A percentile compares a stretch with the other conserved stretches of the same genome.
phyloP scores from a whole-genome alignment of 2,888 invertebrate species.

The Drosophila leonis region DNA sequence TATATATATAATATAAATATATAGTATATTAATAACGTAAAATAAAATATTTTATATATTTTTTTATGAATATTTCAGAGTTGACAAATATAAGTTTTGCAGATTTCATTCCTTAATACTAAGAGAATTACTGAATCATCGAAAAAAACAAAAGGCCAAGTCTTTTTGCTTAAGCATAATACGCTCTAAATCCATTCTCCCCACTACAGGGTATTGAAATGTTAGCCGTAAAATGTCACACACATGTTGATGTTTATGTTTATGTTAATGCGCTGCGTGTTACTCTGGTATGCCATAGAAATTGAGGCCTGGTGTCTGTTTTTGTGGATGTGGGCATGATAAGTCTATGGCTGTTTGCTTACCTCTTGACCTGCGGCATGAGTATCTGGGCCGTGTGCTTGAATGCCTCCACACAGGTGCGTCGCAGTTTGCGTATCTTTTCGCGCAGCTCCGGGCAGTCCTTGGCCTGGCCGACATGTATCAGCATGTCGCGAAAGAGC shows the following conservation, averaged over 20 bases:
- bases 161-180: background rate
- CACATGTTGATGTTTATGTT: conserved; percentile 79
- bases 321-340: conserved; percentile 6
- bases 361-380: conserved; percentile 94
- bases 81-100: too few species aligned
- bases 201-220: conserved; percentile 39
- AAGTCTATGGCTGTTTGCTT: conserved; percentile 78
- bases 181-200: background rate
- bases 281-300: conserved; percentile 14
- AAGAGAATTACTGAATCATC: background rate
- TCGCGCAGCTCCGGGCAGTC: conserved; percentile 95
- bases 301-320: background rate
- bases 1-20: too few species aligned
- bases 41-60: too few species aligned
- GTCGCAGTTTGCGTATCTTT: conserved; percentile 92
- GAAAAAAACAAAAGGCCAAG: background rate
- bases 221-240: conserved; percentile 68
- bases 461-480: conserved; percentile 94
- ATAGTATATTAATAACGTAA: too few species aligned
- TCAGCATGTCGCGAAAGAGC: conserved; percentile 93
- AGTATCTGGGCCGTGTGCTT: conserved; percentile 93
- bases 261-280: conserved; percentile 60
- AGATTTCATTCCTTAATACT: background rate
- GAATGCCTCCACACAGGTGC: conserved; percentile 94
- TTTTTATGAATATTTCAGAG: too few species aligned